A percentile compares a stretch with the other conserved stretches of the same genome.
Conservation (phyloP, 2,113 vertebrate species). For the Myxocyprinus asiaticus region DNA sequence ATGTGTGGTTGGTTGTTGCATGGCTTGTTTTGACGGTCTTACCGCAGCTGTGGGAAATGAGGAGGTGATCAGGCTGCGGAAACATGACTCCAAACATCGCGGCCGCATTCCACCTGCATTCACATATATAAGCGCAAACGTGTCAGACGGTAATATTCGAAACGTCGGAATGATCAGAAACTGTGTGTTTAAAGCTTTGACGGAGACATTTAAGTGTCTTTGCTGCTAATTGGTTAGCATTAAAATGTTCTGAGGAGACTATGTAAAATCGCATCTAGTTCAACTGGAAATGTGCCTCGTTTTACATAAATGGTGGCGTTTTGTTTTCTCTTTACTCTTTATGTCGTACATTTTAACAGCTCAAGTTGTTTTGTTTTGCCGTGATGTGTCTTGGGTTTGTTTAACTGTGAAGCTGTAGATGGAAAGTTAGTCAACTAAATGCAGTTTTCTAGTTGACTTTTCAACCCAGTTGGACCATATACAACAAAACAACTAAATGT, state of each 20-base stretch:
- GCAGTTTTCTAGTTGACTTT: not conserved
- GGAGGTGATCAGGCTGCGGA: not conserved
- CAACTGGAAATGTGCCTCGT: too few relatives aligned
- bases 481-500: not conserved
- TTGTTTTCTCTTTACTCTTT: too few relatives aligned
- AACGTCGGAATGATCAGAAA: not conserved
- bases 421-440: slow-evolving; percentile 1
- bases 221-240: too few relatives aligned
- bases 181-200: not conserved
- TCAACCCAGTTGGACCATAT: not conserved
- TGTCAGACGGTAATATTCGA: not conserved
- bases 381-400: not conserved
- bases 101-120: not conserved
- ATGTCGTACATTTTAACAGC: not conserved
- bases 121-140: not conserved
- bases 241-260: slow-evolving; percentile 9
- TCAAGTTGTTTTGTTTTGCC: not conserved
- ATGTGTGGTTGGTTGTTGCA: not conserved
- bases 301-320: too few relatives aligned
- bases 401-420: not conserved
- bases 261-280: not conserved
- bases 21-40: slow-evolving; percentile 41
- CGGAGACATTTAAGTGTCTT: not conserved
- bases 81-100: not conserved
- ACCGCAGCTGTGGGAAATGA: slow-evolving; percentile 12